A percentile compares a stretch with the other conserved stretches of the same genome.
These are phyloP conservation scores for Scaptomyza tumidula DNA, from an alignment of 2,888 invertebrate genomes.

Conservation along the genomic window DNA sequence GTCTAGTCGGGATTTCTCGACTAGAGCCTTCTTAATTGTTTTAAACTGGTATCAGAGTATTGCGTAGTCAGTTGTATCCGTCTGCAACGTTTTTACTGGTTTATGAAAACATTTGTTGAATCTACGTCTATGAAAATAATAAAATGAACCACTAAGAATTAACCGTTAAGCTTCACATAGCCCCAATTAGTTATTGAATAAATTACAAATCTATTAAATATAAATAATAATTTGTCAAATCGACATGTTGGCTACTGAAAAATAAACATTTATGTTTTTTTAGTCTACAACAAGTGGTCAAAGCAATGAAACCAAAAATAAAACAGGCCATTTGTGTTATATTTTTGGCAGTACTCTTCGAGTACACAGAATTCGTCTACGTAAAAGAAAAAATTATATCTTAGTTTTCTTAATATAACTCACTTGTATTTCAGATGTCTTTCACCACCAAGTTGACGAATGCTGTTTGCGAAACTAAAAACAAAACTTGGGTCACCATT, in stretches of 20 bases:
- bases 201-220: neutral
- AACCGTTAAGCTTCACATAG: too few relatives aligned
- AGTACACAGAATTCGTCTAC: neutral
- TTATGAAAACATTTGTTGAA: too few relatives aligned
- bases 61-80: too few relatives aligned
- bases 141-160: too few relatives aligned
- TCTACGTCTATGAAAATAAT: too few relatives aligned
- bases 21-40: too few relatives aligned
- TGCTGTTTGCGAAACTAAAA: constrained; percentile 19
- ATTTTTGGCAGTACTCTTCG: neutral
- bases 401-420: neutral
- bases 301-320: neutral
- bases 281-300: neutral
- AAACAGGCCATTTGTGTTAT: neutral
- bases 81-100: too few relatives aligned
- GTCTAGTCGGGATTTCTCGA: too few relatives aligned
- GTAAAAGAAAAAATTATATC: neutral
- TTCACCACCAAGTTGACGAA: constrained; percentile 23
- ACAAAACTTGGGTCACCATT: constrained; percentile 22
- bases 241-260: neutral
- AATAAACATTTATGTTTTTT: neutral
- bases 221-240: neutral
- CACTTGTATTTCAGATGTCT: neutral
- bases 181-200: neutral
- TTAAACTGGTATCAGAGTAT: too few relatives aligned